These are phyloP conservation scores for Copidosoma floridanum DNA, from an alignment of 1,140 invertebrate species.

Conservation along the genomic window DNA sequence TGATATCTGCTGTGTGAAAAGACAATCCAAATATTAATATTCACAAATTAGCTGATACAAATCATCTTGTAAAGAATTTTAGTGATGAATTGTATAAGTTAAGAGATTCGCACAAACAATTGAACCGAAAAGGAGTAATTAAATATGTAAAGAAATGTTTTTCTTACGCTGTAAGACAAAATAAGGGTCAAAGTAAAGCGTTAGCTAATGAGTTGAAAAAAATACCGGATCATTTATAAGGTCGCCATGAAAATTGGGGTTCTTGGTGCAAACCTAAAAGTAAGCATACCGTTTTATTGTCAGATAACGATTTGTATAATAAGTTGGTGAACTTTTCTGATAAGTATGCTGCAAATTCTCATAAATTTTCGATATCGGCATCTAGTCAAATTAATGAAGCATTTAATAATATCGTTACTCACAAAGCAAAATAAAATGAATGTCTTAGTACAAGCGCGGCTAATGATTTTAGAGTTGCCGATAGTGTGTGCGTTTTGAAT, in stretches of 20 bases:
- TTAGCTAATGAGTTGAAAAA: constrained; percentile 15
- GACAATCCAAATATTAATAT: constrained; percentile 11
- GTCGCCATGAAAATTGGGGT: not conserved
- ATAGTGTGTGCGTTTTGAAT: constrained; percentile 3
- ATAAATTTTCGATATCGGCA: constrained; percentile 20
- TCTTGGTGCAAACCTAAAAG: not conserved
- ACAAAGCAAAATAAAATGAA: constrained; percentile 15
- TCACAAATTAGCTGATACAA: constrained; percentile 31
- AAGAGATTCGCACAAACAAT: constrained; percentile 11
- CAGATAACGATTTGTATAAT: constrained; percentile 1
- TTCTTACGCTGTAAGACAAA: constrained; percentile 26
- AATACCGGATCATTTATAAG: constrained; percentile 29
- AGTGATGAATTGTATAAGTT: constrained; percentile 25
- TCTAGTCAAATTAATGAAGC: constrained; percentile 20
- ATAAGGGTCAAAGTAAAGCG: constrained; percentile 21
- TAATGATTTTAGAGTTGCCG: too few species aligned
- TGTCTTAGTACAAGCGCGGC: constrained; percentile 17
- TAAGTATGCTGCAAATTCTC: constrained; percentile 14
- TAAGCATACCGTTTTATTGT: not conserved
- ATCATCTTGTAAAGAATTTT: constrained; percentile 32
- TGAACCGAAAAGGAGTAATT: constrained; percentile 25
- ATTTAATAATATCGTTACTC: constrained; percentile 20
- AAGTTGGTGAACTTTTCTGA: constrained; percentile 7
- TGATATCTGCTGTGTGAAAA: constrained; percentile 24
- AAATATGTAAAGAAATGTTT: constrained; percentile 31